Conservation (phyloP, 2,113 vertebrate species). For the Cryptotis parvus region DNA sequence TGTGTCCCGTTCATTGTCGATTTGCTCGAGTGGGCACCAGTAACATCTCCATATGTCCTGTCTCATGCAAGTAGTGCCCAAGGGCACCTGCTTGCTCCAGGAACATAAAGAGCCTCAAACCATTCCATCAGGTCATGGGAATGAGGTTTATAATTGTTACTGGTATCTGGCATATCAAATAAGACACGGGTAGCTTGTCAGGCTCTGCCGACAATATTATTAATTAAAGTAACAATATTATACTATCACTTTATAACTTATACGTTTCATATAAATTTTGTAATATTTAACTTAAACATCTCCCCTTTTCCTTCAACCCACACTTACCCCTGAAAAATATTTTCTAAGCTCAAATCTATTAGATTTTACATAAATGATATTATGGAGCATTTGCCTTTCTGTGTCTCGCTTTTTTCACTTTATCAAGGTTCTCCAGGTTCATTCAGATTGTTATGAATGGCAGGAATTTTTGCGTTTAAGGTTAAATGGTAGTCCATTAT, state of each 20-base stretch:
- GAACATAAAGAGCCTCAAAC: too few species aligned
- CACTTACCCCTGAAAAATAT: background rate
- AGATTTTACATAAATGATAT: background rate
- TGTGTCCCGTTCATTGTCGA: too few species aligned
- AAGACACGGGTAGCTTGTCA: too few species aligned
- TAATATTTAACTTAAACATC: background rate
- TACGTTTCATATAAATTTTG: background rate
- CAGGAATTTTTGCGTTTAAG: background rate
- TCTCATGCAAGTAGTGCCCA: too few species aligned
- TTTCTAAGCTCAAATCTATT: background rate
- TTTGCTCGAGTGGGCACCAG: too few species aligned
- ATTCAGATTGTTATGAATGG: background rate
- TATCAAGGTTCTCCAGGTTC: background rate
- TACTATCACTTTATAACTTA: background rate
- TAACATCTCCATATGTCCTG: too few species aligned
- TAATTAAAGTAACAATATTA: background rate
- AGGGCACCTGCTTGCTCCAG: too few species aligned
- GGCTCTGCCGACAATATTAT: background rate
- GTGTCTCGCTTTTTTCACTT: background rate
- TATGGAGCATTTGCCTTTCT: conserved; percentile 1
- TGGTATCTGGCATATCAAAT: too few species aligned
- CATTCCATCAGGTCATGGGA: too few species aligned
- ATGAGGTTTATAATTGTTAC: too few species aligned
- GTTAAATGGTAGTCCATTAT: background rate
- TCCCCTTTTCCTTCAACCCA: background rate